Base-by-base conservation (phyloP, 2,113 vertebrate genomes). In the Lepus americanus region DNA sequence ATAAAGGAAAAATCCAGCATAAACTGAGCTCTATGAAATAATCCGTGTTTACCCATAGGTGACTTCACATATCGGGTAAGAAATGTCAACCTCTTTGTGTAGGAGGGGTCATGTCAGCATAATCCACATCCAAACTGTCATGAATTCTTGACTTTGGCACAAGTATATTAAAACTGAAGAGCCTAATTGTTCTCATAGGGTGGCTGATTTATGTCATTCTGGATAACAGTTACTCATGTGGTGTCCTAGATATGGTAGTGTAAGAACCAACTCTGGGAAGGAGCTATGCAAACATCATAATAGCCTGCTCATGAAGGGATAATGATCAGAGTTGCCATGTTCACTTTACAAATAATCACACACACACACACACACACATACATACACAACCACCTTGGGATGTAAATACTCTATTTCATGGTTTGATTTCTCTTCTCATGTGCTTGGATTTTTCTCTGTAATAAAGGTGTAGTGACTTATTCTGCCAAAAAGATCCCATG, bases 181-280 rank as follows among this genome's bases (percentile, higher is more conserved):
- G 20, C 8, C 8, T 69, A 70, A 31, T n/a, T 70, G 78, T 96
- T 55, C 36, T 82, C 31, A 82, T 13, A 29, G 13, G 82, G 39
- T 9, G 12, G 6, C 70, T 64, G 27, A 92, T 78, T 19, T 67
- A 70, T 22, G 22, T 87, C 78, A 51, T 66, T 89, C n/a, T 33
- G 76, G 63, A 72, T 55, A 92, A 72, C 27, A 66, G 9, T 36
- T 51, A 73, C 9, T 81, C 4, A 1, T 74, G 20, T 91, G 39
- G 9, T n/a, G 73, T 77, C 44, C 10, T 31, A 79, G 63, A 74
- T 80, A 49, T 39, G 22, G 29, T 63, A 49, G 67, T 87, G 39
- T 91, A 82, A 39, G 89, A 94, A 51, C 27, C 33, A 25, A 66
- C 27, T 31, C 27, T 67, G 87, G 74, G 39, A 94, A 92, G 61